Percentiles rank a stretch among this genome's conserved stretches.
Evolutionary conservation across 1,140 invertebrate species (phyloP).

Genomic region (Drosophila guanche): DNA sequence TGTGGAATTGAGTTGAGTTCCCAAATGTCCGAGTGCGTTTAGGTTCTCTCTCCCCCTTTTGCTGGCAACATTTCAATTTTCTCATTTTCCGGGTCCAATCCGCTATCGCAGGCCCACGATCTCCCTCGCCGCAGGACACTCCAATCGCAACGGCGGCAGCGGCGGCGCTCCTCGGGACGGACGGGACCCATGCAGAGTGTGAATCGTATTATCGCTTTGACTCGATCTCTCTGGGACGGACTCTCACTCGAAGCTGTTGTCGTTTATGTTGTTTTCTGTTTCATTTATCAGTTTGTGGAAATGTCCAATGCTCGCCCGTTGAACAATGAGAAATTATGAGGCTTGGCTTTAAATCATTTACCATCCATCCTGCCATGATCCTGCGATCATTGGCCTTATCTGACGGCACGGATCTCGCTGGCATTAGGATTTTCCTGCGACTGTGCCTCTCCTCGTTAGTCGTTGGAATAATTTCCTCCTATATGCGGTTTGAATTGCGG

Average conservation of each 20-base stretch:
- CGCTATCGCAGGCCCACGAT: slow-evolving; percentile 51
- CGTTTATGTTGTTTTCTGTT: slow-evolving; percentile 73
- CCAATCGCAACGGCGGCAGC: slow-evolving; percentile 4
- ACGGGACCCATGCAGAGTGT: slow-evolving; percentile 73
- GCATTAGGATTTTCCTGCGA: slow-evolving; percentile 21
- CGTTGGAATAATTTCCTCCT: slow-evolving; percentile 71
- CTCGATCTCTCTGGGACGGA: slow-evolving; percentile 50
- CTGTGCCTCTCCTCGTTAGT: slow-evolving; percentile 26
- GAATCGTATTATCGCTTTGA: slow-evolving; percentile 76
- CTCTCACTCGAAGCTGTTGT: slow-evolving; percentile 42
- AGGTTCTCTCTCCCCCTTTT: slow-evolving; percentile 7
- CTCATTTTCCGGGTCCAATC: slow-evolving; percentile 12
- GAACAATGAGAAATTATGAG: slow-evolving; percentile 80
- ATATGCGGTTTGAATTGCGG: slow-evolving; percentile 77
- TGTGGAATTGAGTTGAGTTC: slow-evolving; percentile 4
- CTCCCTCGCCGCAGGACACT: slow-evolving; percentile 53
- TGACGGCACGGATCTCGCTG: slow-evolving; percentile 24
- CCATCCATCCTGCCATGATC: slow-evolving; percentile 29
- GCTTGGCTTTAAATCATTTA: slow-evolving; percentile 79
- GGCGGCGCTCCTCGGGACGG: slow-evolving; percentile 10
- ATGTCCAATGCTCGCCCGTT: slow-evolving; percentile 33
- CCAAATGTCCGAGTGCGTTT: slow-evolving; percentile 16
- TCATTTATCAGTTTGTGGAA: slow-evolving; percentile 76
- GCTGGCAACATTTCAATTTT: slow-evolving; percentile 63
- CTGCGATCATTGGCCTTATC: slow-evolving; percentile 60